phyloP scores from a whole-genome alignment of 2,113 vertebrate genomes.

The Corvus hawaiiensis region DNA sequence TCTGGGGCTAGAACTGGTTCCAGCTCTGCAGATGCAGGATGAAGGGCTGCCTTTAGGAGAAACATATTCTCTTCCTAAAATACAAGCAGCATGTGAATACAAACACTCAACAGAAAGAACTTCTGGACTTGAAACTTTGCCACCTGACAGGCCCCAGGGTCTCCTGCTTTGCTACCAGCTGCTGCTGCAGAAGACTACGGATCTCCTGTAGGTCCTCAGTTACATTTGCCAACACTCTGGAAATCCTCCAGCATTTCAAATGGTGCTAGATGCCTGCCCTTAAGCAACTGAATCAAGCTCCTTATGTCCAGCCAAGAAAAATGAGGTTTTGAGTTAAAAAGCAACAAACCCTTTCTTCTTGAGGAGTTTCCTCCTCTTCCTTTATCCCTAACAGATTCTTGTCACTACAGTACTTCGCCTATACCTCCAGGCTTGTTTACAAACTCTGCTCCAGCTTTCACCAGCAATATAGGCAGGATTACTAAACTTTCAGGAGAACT shows the following conservation, averaged over 20 bases:
- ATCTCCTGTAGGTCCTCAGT: not conserved
- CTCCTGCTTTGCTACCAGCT: conserved; percentile 6
- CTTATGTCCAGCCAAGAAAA: not conserved
- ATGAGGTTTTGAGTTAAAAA: not conserved
- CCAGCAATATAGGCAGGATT: not conserved
- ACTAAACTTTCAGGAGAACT: not conserved
- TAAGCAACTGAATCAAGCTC: not conserved
- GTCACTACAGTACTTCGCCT: not conserved
- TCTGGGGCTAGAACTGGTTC: not conserved
- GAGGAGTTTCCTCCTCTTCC: not conserved
- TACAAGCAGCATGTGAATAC: not conserved
- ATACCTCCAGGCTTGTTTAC: not conserved
- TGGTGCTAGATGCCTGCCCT: not conserved
- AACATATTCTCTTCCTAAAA: not conserved
- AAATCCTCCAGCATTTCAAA: conserved; percentile 1
- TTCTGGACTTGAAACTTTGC: not conserved
- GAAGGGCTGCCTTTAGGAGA: not conserved
- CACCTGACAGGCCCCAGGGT: not conserved
- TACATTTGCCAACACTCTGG: not conserved
- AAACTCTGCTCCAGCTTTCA: not conserved
- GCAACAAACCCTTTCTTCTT: not conserved
- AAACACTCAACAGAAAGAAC: not conserved
- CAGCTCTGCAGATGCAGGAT: not conserved
- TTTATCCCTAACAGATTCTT: not conserved
- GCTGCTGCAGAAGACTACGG: not conserved